Evolutionary conservation across 2,888 invertebrate species (phyloP), one percentile per base, ranked within the genome.

Genomic region (Phymatocera aterrima): DNA sequence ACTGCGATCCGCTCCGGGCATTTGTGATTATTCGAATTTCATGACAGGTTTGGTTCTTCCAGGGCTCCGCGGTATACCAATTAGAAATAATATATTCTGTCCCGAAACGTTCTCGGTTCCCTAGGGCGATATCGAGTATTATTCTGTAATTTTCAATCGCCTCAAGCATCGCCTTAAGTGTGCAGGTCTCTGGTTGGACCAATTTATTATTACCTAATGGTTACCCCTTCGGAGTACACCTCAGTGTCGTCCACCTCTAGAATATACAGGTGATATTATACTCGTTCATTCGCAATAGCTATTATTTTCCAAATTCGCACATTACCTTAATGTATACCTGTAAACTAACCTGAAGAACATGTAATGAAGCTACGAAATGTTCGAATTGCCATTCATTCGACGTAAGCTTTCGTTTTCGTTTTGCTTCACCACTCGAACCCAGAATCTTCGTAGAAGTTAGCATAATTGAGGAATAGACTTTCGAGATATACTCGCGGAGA

Each of bases 81-180:
- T 75, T 75, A 75, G 75, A 75, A 75, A 75, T 75, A 75, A 75
- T 75, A 40, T 75, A 75, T 75, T 75, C 75, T 24, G 28, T 75
- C 75, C 60, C 28, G 75, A 43, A 40, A 37, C 75, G 54, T 40
- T 75, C 18, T n/a, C n/a, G 2, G 57, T 24, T 10, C 75, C 75
- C 74, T 34, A 3, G 5, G 57, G 57, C 75, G 31, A 28, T 43
- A 12, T 57, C 54, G 57, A 40, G 57, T 12, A 24, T 24, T 5
- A 24, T 75, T 75, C 43, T 75, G 57, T 57, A 57, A 75, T 75
- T 60, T 75, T 75, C 75, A 60, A 75, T 75, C 40, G 24, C n/a
- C 60, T 43, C 57, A 5, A 48, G 51, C 57, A 34, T 34, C n/a
- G 24, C 74, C 54, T 18, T 18, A 6, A 15, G 40, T n/a, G n/a